These are phyloP conservation scores for Stramonita haemastoma DNA, from an alignment of 2,888 invertebrate species.

Conservation along the genomic window DNA sequence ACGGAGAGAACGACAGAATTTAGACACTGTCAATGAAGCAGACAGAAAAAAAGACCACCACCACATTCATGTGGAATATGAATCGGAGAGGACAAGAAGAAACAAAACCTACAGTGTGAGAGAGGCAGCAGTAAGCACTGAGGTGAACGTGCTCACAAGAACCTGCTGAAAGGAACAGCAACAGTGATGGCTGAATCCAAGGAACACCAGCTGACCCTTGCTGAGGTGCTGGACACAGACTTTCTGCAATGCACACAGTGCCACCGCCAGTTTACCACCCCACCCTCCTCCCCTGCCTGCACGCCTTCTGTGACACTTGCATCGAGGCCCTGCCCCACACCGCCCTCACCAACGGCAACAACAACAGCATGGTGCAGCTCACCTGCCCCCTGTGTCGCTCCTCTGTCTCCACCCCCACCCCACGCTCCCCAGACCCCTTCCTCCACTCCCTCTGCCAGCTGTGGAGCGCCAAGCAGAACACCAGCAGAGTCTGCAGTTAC, in stretches of 20 bases:
- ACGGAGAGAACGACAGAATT: neutral
- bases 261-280: constrained; percentile 57
- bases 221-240: constrained; percentile 64
- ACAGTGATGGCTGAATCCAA: constrained; percentile 6
- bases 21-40: neutral
- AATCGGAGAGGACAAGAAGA: neutral
- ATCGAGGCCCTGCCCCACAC: constrained; percentile 46
- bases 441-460: constrained; percentile 62
- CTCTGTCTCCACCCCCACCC: constrained; percentile 43
- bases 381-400: constrained; percentile 59
- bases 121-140: no score
- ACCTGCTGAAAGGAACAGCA: no score
- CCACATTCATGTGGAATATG: neutral
- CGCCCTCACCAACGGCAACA: constrained; percentile 22
- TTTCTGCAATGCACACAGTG: constrained; percentile 65
- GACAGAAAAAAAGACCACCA: neutral
- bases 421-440: constrained; percentile 55
- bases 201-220: constrained; percentile 54
- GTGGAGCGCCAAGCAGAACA: constrained; percentile 58
- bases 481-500: constrained; percentile 64
- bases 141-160: no score
- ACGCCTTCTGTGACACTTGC: constrained; percentile 66
- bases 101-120: neutral
- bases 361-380: neutral
- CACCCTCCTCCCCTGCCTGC: constrained; percentile 71